Base-by-base conservation (phyloP, 2,113 vertebrate species). In the Rhea americana region DNA sequence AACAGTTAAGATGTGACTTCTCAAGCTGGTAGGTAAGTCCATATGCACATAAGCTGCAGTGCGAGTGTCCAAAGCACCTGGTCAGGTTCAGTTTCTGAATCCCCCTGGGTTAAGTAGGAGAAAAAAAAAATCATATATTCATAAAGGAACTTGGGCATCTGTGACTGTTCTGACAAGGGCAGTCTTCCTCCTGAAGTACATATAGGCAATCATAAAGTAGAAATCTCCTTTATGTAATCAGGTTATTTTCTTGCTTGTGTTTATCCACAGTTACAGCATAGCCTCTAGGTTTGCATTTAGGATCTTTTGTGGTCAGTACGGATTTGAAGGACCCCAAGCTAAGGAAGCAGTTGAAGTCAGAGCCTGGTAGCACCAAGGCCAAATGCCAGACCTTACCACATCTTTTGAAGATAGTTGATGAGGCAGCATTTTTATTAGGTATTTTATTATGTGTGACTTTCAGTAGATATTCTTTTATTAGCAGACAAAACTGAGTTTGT, bases 11-110 rank as follows among this genome's bases (percentile, higher is more conserved):
- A 43, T 87, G 76, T 77, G 81, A 90, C 90, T 93, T 91, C 59
- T 93, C 89, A 85, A 91, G 89, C 85, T 92, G 85, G 62, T 92
- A 91, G 78, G 83, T 65, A 88, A 93, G 79, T 72, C 85, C 72
- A 41, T 83, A 88, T 50, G 66, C n/a, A 58, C 85, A 84, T 76
- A 81, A 81, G 70, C 39, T 93, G 13, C 7, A 84, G 85, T 76
- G 22, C 41, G 71, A 80, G 9, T 75, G 93, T 88, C 79, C 74
- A 93, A 51, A 86, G 35, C 76, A 93, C 80, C 25, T 77, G 53
- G n/a, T 39, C 72, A 82, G n/a, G 32, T 35, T 93, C 13, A 20
- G 30, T 90, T 13, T 37, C 63, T 91, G 70, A 53, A 70, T 67
- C 59, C 13, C 90, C 22, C 37, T n/a, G n/a, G 45, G 81, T 70